Evolutionary conservation across 2,888 invertebrate species (phyloP).

Genomic region (Lathronympha strigana): DNA sequence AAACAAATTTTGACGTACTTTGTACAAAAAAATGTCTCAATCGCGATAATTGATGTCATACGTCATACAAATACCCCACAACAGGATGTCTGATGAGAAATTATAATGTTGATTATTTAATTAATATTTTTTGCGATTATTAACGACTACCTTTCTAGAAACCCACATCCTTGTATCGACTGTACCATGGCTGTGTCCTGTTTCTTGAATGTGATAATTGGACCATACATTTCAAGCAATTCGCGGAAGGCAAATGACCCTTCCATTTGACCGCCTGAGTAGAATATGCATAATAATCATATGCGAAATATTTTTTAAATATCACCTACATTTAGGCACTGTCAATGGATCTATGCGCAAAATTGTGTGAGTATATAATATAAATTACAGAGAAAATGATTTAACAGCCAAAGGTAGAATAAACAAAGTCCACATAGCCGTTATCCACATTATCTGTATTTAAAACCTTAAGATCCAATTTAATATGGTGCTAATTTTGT

Average conservation of each 20-base stretch:
- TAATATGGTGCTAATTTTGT: too few species aligned
- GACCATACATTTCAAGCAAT: slow-evolving; percentile 47
- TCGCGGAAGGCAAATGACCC: slow-evolving; percentile 52
- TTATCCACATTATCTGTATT: too few species aligned
- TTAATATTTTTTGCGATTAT: slow-evolving; percentile 25
- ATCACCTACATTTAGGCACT: slow-evolving; percentile 32
- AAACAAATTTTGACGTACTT: background rate
- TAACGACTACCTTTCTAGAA: slow-evolving; percentile 49
- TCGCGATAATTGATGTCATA: slow-evolving; percentile 4
- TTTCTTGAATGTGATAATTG: slow-evolving; percentile 41
- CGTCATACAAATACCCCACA: slow-evolving; percentile 2
- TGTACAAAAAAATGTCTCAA: background rate
- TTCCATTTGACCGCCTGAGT: slow-evolving; percentile 52
- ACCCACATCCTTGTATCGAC: slow-evolving; percentile 42
- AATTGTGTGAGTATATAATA: slow-evolving; percentile 8
- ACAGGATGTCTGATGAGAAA: slow-evolving; percentile 10
- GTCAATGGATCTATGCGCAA: slow-evolving; percentile 20
- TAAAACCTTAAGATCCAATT: too few species aligned
- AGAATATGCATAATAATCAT: slow-evolving; percentile 45
- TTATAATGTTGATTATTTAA: slow-evolving; percentile 16
- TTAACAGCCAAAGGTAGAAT: too few species aligned
- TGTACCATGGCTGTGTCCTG: slow-evolving; percentile 36
- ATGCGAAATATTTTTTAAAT: slow-evolving; percentile 44
- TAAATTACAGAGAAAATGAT: slow-evolving; percentile 1
- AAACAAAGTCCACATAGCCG: too few species aligned